Base-by-base conservation (phyloP, 1,140 invertebrate species). In the Euura lappo region DNA sequence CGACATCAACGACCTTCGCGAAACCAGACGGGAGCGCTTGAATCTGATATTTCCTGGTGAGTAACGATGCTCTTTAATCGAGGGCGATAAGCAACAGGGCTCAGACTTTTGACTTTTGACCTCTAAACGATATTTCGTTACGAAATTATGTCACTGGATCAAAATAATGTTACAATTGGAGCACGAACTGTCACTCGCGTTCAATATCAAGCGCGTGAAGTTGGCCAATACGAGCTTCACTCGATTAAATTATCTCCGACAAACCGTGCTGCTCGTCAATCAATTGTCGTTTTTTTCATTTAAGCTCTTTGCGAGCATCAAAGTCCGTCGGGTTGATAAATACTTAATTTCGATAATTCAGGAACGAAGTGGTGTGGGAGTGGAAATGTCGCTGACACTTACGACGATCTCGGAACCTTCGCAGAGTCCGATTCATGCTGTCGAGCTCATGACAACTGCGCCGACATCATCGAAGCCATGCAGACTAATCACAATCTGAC, bases 361-460 rank as follows among this genome's bases (percentile, higher is more conserved):
- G 89, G 90, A 42, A 93, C 92, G 45, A 91, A 91, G 80, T 93
- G 92, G 92, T 93, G 92, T 79, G 95, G 95, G 46, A 88, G 91
- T 2, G 95, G 95, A 2, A 93, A 94, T 80, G 87, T 91, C 11
- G 92, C 95, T 0, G 81, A 89, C 43, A 86, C 89, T 77, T 91
- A 91, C 76, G 86, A 93, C 44, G 93, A 96, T 79, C 85, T 96
- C 5, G 95, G 95, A 1, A 72, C 81, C 6, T 89, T 90, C 46
- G 79, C 81, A 8, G 90, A 93, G 65, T 91, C 93, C 0, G 95
- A 96, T 80, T 90, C 85, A 45, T 96, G 95, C 80, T 97, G 95
- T 83, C 86, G 95, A 1, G 89, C 88, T 0, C 95, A 96, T 77
- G 95, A 96, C 83, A 87, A 91, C 73, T 96, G 95, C 79, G 80